Conservation (phyloP, 2,888 invertebrate genomes). For the Thysanoteuthis rhombus region DNA sequence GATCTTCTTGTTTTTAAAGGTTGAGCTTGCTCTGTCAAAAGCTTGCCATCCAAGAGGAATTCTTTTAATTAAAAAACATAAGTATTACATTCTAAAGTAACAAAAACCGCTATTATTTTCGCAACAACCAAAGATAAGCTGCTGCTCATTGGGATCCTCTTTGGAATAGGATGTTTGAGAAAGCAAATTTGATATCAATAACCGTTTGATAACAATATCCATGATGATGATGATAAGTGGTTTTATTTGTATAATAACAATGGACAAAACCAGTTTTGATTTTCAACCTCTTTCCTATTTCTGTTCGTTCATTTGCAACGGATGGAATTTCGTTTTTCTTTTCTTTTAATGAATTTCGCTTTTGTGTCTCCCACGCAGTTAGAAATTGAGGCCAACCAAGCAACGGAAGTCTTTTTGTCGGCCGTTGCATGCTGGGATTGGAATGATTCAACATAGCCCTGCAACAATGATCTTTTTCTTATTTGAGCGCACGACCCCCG, state of each 20-base stretch:
- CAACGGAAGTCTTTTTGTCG: neutral
- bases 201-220: no score
- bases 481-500: neutral
- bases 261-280: neutral
- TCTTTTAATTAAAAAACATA: no score
- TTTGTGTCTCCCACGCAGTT: conserved; percentile 12
- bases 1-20: no score
- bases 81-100: no score
- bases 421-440: neutral
- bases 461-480: neutral
- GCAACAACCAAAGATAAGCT: no score
- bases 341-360: neutral
- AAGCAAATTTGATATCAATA: no score
- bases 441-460: neutral
- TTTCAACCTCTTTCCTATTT: neutral
- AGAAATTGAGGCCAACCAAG: neutral
- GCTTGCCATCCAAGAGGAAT: no score
- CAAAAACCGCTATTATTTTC: no score
- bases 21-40: no score
- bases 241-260: neutral
- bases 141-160: no score
- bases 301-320: neutral
- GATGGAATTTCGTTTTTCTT: neutral
- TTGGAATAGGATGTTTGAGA: no score
- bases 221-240: neutral